These are phyloP conservation scores for Nephrotoma guestfalica DNA, from an alignment of 2,888 invertebrate genomes.

Conservation along the genomic window DNA sequence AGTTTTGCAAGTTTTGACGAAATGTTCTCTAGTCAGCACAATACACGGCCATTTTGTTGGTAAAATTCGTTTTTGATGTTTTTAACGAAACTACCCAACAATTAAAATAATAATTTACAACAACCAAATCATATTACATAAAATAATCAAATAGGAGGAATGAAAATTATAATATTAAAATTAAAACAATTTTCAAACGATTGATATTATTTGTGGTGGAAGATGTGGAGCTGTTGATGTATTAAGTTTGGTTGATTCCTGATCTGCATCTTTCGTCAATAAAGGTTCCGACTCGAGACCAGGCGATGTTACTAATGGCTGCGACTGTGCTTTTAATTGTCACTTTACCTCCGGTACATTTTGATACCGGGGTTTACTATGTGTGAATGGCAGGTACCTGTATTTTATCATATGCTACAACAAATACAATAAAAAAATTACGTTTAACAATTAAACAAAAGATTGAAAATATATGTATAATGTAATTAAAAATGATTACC, in stretches of 20 bases:
- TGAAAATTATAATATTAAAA: neutral
- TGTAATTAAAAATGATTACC: conserved; percentile 40
- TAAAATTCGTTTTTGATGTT: neutral
- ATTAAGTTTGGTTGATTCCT: conserved; percentile 15
- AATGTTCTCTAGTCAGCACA: neutral
- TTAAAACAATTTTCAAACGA: conserved; percentile 19
- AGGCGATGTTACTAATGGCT: conserved; percentile 6
- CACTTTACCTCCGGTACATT: conserved; percentile 38
- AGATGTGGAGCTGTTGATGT: conserved; percentile 18
- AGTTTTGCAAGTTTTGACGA: neutral
- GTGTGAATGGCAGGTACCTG: conserved; percentile 95
- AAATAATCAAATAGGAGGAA: neutral
- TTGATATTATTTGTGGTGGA: conserved; percentile 30
- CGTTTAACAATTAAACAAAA: neutral
- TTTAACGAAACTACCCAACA: neutral
- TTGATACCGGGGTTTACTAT: conserved; percentile 93
- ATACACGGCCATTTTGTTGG: neutral
- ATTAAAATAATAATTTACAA: neutral
- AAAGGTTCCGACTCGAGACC: neutral
- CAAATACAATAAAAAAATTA: conserved; percentile 22
- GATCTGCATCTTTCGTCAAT: conserved; percentile 1
- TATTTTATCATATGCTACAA: conserved; percentile 98
- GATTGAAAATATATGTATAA: neutral
- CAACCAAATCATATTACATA: neutral
- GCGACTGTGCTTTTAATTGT: conserved; percentile 37